Evolutionary conservation across 2,113 vertebrate genomes (phyloP).

Genomic region (Ceuthmochares aereus): DNA sequence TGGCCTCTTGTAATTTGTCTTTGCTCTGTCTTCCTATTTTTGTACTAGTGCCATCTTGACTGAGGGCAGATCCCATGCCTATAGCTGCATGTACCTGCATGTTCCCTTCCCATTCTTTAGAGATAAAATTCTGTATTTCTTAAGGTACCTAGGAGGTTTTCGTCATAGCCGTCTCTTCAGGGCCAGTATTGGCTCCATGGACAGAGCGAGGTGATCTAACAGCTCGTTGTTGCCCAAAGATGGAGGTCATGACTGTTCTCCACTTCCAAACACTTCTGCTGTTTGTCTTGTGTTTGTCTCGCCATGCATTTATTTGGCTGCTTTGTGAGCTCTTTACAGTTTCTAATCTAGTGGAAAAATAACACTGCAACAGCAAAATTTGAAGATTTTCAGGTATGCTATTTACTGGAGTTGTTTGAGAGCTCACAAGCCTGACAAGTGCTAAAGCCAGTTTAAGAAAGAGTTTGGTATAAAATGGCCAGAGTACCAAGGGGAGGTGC

Average conservation of each 20-base stretch:
- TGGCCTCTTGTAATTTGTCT: background rate
- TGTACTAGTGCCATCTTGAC: accelerated
- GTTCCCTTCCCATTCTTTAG: background rate
- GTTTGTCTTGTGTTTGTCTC: background rate
- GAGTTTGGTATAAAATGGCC: background rate
- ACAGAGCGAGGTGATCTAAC: background rate
- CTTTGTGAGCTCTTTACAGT: background rate
- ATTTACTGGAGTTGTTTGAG: background rate
- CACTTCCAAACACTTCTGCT: background rate
- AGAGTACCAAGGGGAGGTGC: background rate
- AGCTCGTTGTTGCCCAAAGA: background rate
- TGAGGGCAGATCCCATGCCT: background rate
- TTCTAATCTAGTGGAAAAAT: background rate
- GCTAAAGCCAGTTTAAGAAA: background rate
- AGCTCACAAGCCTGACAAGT: background rate
- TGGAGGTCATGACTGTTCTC: background rate
- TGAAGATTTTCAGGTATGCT: background rate
- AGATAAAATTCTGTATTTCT: background rate
- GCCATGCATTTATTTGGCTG: background rate
- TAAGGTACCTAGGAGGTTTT: background rate
- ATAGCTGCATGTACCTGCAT: background rate
- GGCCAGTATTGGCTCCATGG: background rate
- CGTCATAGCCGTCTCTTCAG: background rate
- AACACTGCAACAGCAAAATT: background rate
- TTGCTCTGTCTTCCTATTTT: background rate